These are phyloP conservation scores for Hololepta plana DNA, from an alignment of 2,888 invertebrate species.

Conservation along the genomic window DNA sequence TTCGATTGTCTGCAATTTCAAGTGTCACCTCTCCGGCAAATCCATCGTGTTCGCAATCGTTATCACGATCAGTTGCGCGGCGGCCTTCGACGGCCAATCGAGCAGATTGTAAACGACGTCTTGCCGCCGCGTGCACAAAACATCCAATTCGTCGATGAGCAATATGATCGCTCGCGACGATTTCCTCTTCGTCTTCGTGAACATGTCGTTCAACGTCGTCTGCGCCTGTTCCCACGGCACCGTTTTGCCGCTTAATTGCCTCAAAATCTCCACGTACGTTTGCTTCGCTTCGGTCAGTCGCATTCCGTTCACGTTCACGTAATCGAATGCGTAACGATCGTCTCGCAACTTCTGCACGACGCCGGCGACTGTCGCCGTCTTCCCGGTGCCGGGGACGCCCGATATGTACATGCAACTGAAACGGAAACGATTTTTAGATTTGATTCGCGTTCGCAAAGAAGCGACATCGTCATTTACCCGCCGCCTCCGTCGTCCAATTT, in stretches of 20 bases:
- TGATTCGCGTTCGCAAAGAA: not conserved
- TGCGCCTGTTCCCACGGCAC: constrained; percentile 76
- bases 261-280: constrained; percentile 65
- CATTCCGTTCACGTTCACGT: constrained; percentile 89
- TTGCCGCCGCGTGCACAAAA: constrained; percentile 81
- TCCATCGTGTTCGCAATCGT: constrained; percentile 99
- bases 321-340: constrained; percentile 49
- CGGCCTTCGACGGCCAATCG: constrained; percentile 80
- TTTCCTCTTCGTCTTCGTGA: constrained; percentile 44
- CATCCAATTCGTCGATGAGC: constrained; percentile 87
- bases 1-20: no score
- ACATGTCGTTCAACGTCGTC: constrained; percentile 53
- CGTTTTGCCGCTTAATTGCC: constrained; percentile 51
- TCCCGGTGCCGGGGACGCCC: constrained; percentile 94
- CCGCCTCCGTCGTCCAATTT: constrained; percentile 56
- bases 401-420: constrained; percentile 81
- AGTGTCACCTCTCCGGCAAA: constrained; percentile 81
- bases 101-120: constrained; percentile 93
- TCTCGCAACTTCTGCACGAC: constrained; percentile 54
- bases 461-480: constrained; percentile 35
- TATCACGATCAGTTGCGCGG: constrained; percentile 67
- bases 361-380: constrained; percentile 89
- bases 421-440: constrained; percentile 5
- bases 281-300: constrained; percentile 80
- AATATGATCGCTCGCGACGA: constrained; percentile 51